These are phyloP conservation scores for Periparus ater DNA, from an alignment of 2,797 vertebrate species.

Conservation along the genomic window DNA sequence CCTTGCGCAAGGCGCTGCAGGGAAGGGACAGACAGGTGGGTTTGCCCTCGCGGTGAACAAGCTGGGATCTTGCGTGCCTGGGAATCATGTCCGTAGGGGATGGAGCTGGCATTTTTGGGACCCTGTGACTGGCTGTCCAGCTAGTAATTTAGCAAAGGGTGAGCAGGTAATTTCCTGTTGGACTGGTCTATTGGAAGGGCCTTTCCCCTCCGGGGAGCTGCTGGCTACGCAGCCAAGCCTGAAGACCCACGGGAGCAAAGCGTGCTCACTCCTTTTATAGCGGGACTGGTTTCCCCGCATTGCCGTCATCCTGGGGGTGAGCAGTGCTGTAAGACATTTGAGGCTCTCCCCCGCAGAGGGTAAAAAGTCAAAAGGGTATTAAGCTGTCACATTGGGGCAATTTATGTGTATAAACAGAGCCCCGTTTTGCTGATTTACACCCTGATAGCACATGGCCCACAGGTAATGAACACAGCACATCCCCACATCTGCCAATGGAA, in stretches of 20 bases:
- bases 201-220: conserved; percentile 50
- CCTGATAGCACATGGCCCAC: conserved; percentile 68
- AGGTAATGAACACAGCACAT: conserved; percentile 65
- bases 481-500: conserved; percentile 67
- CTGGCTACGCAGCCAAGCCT: conserved; percentile 52
- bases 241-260: conserved; percentile 32
- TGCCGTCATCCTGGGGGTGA: conserved; percentile 33
- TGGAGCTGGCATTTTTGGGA: conserved; percentile 32
- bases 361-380: conserved; percentile 73
- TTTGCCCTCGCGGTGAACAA: background rate
- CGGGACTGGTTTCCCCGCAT: background rate
- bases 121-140: conserved; percentile 32
- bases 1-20: conserved; percentile 28
- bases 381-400: conserved; percentile 72
- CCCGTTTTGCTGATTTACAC: conserved; percentile 69
- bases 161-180: conserved; percentile 65
- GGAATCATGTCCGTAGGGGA: conserved; percentile 49
- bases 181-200: conserved; percentile 59
- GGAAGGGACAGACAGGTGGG: background rate
- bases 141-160: conserved; percentile 50
- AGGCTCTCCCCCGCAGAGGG: conserved; percentile 62
- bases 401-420: conserved; percentile 72
- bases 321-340: conserved; percentile 37
- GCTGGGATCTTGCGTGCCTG: conserved; percentile 20
- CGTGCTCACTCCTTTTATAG: conserved; percentile 43